Evolutionary conservation across 2,797 vertebrate genomes (phyloP).

Genomic region (Trachurus trachurus): DNA sequence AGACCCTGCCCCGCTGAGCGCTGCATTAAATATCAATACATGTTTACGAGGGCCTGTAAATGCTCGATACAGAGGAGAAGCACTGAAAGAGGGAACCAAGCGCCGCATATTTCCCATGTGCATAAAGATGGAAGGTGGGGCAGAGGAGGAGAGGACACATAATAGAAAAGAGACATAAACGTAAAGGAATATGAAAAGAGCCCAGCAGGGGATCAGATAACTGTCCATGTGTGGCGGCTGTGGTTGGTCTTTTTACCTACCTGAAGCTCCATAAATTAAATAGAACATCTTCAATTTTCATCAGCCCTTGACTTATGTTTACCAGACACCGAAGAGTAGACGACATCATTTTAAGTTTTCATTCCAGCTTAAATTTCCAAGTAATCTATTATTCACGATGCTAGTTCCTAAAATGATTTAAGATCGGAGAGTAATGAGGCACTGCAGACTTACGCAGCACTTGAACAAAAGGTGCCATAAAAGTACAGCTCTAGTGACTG

Average conservation of each 20-base stretch:
- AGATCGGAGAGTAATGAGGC: conserved; percentile 46
- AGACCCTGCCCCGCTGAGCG: conserved; percentile 71
- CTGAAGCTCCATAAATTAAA: background rate
- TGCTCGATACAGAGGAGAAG: conserved; percentile 39
- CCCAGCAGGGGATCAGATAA: conserved; percentile 12
- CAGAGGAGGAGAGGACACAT: conserved; percentile 16
- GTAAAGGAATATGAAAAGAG: conserved; percentile 40
- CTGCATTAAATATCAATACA: conserved; percentile 85
- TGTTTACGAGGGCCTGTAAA: conserved; percentile 81
- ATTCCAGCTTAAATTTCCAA: conserved; percentile 32
- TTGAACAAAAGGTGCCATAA: conserved; percentile 76
- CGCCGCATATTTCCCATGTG: conserved; percentile 34
- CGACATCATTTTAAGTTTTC: conserved; percentile 25
- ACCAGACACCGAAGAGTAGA: conserved; percentile 3
- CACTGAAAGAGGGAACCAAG: conserved; percentile 38
- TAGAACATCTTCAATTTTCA: conserved; percentile 20
- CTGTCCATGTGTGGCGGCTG: conserved; percentile 57
- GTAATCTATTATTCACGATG: conserved; percentile 66
- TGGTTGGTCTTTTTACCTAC: background rate
- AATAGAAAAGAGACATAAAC: conserved; percentile 27
- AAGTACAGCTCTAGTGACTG: conserved; percentile 83
- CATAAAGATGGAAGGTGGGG: conserved; percentile 42
- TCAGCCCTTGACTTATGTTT: conserved; percentile 38
- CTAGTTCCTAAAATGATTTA: conserved; percentile 56
- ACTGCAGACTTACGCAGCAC: conserved; percentile 43